phyloP scores from a whole-genome alignment of 1,140 invertebrate species.

The Musca domestica region DNA sequence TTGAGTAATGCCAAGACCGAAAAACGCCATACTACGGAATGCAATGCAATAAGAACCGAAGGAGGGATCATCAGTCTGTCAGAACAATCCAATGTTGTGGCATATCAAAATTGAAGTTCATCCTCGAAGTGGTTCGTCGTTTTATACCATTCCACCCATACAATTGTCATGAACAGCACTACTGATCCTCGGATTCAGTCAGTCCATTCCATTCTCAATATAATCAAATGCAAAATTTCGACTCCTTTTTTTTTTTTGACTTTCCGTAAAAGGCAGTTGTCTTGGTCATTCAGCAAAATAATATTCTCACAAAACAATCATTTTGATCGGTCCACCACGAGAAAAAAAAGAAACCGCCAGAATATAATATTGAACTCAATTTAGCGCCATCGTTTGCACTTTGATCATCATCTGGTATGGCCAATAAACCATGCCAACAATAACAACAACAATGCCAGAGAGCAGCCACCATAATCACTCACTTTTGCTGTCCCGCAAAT shows the following conservation, averaged over 20 bases:
- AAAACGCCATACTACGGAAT: not conserved
- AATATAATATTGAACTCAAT: conserved; percentile 9
- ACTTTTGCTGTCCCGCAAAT: too few relatives aligned
- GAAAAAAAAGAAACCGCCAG: too few relatives aligned
- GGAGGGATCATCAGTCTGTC: not conserved
- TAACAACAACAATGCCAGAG: too few relatives aligned
- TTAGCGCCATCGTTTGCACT: conserved; percentile 19
- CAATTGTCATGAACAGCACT: not conserved
- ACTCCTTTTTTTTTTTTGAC: not conserved
- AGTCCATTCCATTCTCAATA: not conserved
- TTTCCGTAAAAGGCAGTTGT: not conserved
- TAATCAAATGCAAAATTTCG: conserved; percentile 13
- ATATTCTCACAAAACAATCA: conserved; percentile 1
- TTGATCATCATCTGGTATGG: not conserved
- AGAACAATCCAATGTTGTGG: not conserved
- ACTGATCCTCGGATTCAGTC: not conserved
- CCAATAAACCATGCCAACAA: not conserved
- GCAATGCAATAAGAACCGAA: conserved; percentile 1
- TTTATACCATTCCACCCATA: not conserved
- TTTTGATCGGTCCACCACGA: too few relatives aligned
- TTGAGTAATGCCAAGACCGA: conserved; percentile 1
- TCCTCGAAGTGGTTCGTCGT: not conserved
- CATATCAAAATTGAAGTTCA: not conserved
- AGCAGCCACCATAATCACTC: too few relatives aligned
- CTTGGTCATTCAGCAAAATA: not conserved